Conservation (phyloP, 2,888 invertebrate genomes). For the Drosophila maculinotata region DNA sequence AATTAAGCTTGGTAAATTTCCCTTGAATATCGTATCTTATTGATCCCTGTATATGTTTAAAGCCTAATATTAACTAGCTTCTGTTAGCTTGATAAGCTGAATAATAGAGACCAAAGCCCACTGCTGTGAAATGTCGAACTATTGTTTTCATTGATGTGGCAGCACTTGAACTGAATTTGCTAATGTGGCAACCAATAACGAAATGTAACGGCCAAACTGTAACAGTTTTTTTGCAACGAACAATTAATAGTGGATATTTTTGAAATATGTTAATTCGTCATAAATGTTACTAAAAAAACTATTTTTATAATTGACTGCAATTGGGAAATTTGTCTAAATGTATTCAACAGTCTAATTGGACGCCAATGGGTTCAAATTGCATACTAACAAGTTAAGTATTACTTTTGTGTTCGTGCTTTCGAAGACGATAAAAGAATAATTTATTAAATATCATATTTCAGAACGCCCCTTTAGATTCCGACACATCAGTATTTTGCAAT, state of each 20-base stretch:
- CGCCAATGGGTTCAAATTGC: conserved; percentile 8
- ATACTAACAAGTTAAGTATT: conserved; percentile 63
- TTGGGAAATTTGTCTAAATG: too few relatives aligned
- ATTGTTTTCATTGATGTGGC: conserved; percentile 1
- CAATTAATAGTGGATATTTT: accelerated
- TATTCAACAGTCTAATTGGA: not conserved
- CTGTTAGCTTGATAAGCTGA: accelerated
- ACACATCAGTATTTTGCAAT: conserved; percentile 66
- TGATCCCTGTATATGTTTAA: conserved; percentile 19
- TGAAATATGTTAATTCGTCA: too few relatives aligned
- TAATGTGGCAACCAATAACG: conserved; percentile 8
- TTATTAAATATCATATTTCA: conserved; percentile 57
- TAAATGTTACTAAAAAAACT: too few relatives aligned
- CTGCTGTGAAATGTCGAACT: not conserved
- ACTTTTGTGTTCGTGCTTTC: conserved; percentile 58
- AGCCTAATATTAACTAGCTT: not conserved
- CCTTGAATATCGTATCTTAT: conserved; percentile 42
- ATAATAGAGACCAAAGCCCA: not conserved
- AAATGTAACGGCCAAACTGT: conserved; percentile 11
- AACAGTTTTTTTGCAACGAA: not conserved
- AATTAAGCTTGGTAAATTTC: not conserved
- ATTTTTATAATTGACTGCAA: too few relatives aligned
- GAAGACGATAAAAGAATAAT: conserved; percentile 28
- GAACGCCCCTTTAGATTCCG: conserved; percentile 43
- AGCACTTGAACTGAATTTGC: not conserved